phyloP scores from a whole-genome alignment of 53 echinoderm and acorn worm genomes.

The Crossaster papposus region DNA sequence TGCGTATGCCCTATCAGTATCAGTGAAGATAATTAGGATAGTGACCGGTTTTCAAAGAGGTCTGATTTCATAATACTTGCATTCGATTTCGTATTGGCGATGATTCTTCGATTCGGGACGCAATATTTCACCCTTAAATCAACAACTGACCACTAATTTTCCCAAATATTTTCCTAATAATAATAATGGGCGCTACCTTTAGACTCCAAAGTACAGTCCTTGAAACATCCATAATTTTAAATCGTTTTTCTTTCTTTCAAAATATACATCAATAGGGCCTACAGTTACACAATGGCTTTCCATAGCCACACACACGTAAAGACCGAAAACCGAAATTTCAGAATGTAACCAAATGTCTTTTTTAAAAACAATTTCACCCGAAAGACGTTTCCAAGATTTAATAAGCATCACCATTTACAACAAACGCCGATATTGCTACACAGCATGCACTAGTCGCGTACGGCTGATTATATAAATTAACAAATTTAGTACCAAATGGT shows the following conservation, averaged over 20 bases:
- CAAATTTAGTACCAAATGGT: slow-evolving; percentile 2
- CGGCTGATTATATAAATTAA: background rate
- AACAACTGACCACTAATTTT: too few relatives aligned
- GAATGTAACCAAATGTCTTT: background rate
- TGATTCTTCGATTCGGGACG: too few relatives aligned
- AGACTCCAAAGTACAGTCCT: slow-evolving; percentile 30
- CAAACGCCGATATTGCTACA: slow-evolving; percentile 6
- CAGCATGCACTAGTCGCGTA: slow-evolving; percentile 2
- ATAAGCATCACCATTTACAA: slow-evolving; percentile 6
- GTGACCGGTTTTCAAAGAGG: too few relatives aligned
- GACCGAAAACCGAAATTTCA: slow-evolving; percentile 43
- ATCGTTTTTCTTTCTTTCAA: background rate
- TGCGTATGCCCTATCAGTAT: too few relatives aligned
- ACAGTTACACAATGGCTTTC: background rate
- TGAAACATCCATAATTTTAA: background rate
- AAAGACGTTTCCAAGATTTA: slow-evolving; percentile 41
- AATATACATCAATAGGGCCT: slow-evolving; percentile 53
- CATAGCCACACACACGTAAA: background rate
- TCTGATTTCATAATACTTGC: too few relatives aligned
- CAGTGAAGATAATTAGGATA: too few relatives aligned
- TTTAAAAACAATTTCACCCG: slow-evolving; percentile 21
- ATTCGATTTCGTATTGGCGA: too few relatives aligned
- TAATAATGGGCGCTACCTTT: background rate
- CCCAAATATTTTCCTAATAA: background rate
- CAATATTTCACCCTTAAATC: too few relatives aligned